Conservation (phyloP, 2,888 invertebrate species). For the Helleia helle region DNA sequence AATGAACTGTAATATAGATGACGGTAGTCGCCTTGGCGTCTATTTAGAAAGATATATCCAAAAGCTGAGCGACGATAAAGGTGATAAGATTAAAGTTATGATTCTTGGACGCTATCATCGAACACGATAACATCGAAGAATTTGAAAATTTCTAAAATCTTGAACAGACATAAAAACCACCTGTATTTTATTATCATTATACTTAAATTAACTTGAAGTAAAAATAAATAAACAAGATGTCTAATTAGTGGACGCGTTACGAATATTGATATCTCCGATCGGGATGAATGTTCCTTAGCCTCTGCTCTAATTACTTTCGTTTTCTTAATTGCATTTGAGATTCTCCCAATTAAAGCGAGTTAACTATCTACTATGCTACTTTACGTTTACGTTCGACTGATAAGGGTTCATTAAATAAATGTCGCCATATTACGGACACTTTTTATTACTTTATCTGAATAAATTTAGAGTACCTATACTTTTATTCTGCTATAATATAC, state of each 20-base stretch:
- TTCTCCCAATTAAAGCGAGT: conserved; percentile 40
- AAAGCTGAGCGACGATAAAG: not conserved
- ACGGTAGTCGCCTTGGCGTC: too few species aligned
- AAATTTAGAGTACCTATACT: too few species aligned
- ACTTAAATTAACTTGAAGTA: not conserved
- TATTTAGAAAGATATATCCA: too few species aligned
- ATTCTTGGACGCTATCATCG: not conserved
- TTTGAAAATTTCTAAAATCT: not conserved
- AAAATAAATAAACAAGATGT: conserved; percentile 17
- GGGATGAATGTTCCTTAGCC: conserved; percentile 33
- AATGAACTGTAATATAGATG: too few species aligned
- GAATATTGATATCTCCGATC: conserved; percentile 42
- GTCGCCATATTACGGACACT: conserved; percentile 31
- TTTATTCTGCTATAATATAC: not conserved
- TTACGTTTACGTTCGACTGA: conserved; percentile 44
- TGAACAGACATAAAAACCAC: not conserved
- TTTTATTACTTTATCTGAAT: conserved; percentile 24
- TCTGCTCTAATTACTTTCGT: conserved; percentile 44
- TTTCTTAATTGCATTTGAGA: conserved; percentile 54
- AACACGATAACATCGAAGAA: not conserved
- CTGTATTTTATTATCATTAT: not conserved
- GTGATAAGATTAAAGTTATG: not conserved
- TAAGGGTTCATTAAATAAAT: conserved; percentile 47
- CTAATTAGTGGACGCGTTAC: conserved; percentile 26
- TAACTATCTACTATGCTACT: conserved; percentile 49